Percentiles rank a stretch among this genome's conserved stretches.
Conservation (phyloP, 2,797 vertebrate species). For the Dromococcyx pavoninus region DNA sequence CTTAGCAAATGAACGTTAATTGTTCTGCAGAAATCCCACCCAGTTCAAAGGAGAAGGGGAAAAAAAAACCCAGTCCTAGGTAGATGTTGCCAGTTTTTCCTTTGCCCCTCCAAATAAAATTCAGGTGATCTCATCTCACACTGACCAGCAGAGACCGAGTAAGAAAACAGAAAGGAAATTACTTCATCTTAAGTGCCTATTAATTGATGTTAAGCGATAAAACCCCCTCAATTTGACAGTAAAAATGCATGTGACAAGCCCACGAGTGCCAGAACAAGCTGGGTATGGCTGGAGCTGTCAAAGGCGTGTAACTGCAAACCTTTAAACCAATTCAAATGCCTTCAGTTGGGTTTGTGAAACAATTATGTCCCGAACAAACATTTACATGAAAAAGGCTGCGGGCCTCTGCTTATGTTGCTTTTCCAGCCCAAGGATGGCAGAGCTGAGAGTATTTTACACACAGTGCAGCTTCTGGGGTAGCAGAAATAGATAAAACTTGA, state of each 20-base stretch:
- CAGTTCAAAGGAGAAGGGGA: neutral
- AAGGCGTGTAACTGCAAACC: neutral
- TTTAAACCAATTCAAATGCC: constrained; percentile 16
- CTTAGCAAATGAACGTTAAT: neutral
- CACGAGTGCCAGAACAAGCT: neutral
- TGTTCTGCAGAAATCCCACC: neutral
- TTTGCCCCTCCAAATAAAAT: neutral
- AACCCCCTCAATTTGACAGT: neutral
- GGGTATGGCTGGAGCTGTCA: constrained; percentile 12
- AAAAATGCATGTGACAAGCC: neutral
- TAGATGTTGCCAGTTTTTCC: neutral
- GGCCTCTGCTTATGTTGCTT: neutral
- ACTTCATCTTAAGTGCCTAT: neutral
- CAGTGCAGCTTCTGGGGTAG: neutral
- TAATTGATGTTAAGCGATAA: constrained; percentile 8
- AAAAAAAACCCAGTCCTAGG: neutral
- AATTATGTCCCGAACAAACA: neutral
- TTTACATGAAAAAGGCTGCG: neutral
- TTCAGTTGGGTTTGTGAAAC: neutral
- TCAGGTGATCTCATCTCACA: constrained; percentile 24
- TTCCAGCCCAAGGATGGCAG: neutral
- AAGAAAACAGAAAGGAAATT: constrained; percentile 48
- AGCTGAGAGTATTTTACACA: neutral
- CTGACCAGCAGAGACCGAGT: neutral
- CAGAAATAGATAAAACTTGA: constrained; percentile 1